Conservation (phyloP, 2,888 invertebrate species). For the Plebejus anna region DNA sequence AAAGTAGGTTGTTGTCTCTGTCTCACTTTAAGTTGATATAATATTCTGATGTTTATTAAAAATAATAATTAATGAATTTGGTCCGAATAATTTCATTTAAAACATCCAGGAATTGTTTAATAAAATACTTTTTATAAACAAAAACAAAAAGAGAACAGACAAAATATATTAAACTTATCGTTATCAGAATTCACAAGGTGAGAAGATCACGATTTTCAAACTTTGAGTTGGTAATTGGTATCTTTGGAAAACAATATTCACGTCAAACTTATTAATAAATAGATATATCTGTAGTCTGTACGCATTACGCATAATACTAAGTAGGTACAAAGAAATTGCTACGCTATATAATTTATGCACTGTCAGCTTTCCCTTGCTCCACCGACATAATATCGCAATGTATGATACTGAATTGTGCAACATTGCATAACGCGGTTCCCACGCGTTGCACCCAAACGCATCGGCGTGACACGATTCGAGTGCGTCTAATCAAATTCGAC, state of each 20-base stretch:
- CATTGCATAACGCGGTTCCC: slow-evolving; percentile 41
- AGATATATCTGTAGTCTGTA: background rate
- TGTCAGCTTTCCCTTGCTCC: slow-evolving; percentile 25
- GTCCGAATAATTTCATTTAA: too few relatives aligned
- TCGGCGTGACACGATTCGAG: slow-evolving; percentile 38
- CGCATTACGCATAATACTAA: background rate
- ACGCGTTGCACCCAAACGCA: slow-evolving; percentile 43
- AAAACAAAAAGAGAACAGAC: background rate
- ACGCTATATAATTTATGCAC: slow-evolving; percentile 5
- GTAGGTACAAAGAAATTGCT: background rate
- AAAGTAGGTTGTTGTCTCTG: too few relatives aligned
- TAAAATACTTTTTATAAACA: too few relatives aligned
- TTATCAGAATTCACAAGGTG: too few relatives aligned
- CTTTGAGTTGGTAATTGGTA: too few relatives aligned
- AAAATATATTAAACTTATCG: background rate
- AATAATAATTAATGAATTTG: too few relatives aligned
- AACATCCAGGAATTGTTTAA: too few relatives aligned
- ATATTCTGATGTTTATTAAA: too few relatives aligned
- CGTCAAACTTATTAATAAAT: background rate
- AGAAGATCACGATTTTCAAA: too few relatives aligned
- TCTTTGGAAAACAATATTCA: background rate
- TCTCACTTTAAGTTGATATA: too few relatives aligned
- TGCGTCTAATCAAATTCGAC: slow-evolving; percentile 32
- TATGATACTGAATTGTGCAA: slow-evolving; percentile 37
- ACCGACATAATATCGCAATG: slow-evolving; percentile 35